phyloP scores from a whole-genome alignment of 2,888 invertebrate species.

The Philereme transversata region DNA sequence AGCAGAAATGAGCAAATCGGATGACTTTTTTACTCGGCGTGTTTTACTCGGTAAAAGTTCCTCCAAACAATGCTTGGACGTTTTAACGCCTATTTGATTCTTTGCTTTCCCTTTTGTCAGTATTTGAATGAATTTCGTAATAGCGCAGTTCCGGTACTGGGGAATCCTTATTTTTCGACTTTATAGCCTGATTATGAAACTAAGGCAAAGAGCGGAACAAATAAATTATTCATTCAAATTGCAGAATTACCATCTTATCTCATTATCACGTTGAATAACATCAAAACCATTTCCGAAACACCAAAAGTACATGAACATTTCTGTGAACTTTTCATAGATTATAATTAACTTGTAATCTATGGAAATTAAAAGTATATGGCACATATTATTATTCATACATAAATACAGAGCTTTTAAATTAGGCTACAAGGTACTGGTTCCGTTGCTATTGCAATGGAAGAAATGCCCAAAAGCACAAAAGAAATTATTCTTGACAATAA shows the following conservation, averaged over 20 bases:
- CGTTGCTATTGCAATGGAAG: conserved; percentile 37
- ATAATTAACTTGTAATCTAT: too few relatives aligned
- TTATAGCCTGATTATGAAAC: conserved; percentile 28
- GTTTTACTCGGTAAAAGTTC: conserved; percentile 65
- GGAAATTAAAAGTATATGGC: too few relatives aligned
- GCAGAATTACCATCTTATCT: too few relatives aligned
- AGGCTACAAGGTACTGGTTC: background rate
- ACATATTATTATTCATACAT: too few relatives aligned
- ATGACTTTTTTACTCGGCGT: conserved; percentile 63
- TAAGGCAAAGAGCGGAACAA: conserved; percentile 1
- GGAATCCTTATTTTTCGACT: conserved; percentile 42
- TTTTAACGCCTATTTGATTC: conserved; percentile 60
- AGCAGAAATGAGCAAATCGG: conserved; percentile 54
- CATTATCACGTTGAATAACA: too few relatives aligned
- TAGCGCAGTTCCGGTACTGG: conserved; percentile 45
- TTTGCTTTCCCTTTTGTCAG: conserved; percentile 70
- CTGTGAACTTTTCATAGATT: too few relatives aligned
- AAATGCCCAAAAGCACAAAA: conserved; percentile 43
- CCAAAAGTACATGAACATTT: too few relatives aligned
- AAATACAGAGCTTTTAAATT: background rate
- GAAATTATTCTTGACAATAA: too few relatives aligned
- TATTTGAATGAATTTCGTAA: conserved; percentile 58
- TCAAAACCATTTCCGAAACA: too few relatives aligned
- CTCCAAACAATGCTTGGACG: conserved; percentile 62
- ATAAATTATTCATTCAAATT: too few relatives aligned